phyloP scores from a whole-genome alignment of 2,113 vertebrate species.

The Solea senegalensis region DNA sequence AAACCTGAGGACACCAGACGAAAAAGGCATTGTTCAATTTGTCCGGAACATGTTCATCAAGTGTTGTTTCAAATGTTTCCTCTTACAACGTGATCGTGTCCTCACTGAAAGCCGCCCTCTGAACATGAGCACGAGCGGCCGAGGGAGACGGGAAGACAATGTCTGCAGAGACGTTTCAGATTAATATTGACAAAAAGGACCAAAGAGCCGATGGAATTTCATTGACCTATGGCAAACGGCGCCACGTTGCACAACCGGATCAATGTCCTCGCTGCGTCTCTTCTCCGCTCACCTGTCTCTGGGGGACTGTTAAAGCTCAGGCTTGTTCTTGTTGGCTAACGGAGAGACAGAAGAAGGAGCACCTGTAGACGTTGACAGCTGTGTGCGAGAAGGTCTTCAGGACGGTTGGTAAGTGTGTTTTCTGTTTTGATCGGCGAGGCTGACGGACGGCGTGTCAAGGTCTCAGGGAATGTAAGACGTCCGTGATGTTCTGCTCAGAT shows the following conservation, averaged over 20 bases:
- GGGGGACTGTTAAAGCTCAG: slow-evolving; percentile 62
- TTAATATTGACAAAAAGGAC: slow-evolving; percentile 72
- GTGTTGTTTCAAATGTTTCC: slow-evolving; percentile 32
- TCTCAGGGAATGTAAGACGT: slow-evolving; percentile 34
- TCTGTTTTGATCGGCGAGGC: slow-evolving; percentile 33
- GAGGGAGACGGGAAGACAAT: slow-evolving; percentile 51
- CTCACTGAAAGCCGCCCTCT: slow-evolving; percentile 12
- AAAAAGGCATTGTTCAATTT: neutral
- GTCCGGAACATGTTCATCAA: slow-evolving; percentile 25
- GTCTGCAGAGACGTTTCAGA: slow-evolving; percentile 47
- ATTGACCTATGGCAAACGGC: slow-evolving; percentile 72
- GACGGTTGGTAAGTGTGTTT: slow-evolving; percentile 41
- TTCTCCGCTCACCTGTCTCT: slow-evolving; percentile 33
- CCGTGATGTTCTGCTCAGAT: slow-evolving; percentile 44
- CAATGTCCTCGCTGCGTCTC: slow-evolving; percentile 63
- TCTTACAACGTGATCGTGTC: slow-evolving; percentile 15
- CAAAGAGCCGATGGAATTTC: slow-evolving; percentile 69
- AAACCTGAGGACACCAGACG: no score
- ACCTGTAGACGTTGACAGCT: slow-evolving; percentile 53
- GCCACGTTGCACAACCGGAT: slow-evolving; percentile 70
- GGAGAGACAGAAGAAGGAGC: neutral
- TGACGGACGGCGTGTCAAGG: slow-evolving; percentile 47
- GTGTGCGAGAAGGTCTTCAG: slow-evolving; percentile 35
- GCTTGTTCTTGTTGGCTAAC: slow-evolving; percentile 46
- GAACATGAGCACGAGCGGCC: slow-evolving; percentile 47